Percentiles rank a stretch among this genome's conserved stretches.
Evolutionary conservation across 2,113 vertebrate species (phyloP).

Genomic region (Hyperopisus bebe): DNA sequence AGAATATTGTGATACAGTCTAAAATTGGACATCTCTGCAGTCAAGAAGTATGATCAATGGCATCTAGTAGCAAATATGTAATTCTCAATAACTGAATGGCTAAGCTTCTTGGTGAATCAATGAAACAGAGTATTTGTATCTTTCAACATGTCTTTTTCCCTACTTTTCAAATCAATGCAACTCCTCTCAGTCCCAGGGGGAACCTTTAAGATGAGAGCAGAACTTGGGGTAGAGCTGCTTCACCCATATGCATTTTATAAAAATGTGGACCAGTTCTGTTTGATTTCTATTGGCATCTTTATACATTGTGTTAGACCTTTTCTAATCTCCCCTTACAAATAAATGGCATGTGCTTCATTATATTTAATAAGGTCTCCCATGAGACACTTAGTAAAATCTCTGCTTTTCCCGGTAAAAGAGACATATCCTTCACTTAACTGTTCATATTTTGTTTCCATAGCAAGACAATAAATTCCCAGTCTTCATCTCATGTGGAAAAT

Average conservation of each 20-base stretch:
- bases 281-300: background rate
- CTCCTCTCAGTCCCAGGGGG: background rate
- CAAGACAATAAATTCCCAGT: background rate
- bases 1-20: background rate
- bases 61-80: background rate
- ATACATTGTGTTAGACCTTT: background rate
- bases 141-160: background rate
- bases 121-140: background rate
- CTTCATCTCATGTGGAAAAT: background rate
- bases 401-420: background rate
- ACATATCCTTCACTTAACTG: background rate
- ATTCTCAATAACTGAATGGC: background rate
- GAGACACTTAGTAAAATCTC: background rate
- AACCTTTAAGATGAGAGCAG: constrained; percentile 1
- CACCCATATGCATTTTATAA: background rate
- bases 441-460: background rate
- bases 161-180: background rate
- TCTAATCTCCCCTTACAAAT: background rate
- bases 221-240: background rate
- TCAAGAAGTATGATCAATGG: background rate
- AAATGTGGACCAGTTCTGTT: background rate
- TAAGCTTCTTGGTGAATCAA: background rate
- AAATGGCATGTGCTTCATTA: background rate
- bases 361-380: background rate
- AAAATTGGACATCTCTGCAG: background rate